phyloP scores from a whole-genome alignment of 2,113 vertebrate species.

The Gambusia holbrooki region DNA sequence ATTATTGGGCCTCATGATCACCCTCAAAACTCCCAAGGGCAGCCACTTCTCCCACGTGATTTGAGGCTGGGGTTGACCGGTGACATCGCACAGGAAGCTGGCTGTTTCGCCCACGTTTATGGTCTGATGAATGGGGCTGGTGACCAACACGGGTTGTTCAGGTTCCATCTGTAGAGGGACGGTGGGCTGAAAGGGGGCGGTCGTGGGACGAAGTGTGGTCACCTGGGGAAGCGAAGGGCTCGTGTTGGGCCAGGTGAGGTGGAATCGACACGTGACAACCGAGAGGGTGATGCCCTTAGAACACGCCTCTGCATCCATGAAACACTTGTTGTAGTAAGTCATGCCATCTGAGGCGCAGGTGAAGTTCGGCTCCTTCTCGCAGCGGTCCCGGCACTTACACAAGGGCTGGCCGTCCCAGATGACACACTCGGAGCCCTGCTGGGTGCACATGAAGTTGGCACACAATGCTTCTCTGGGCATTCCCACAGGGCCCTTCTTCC shows the following conservation, averaged over 20 bases:
- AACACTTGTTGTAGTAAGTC: conserved; percentile 98
- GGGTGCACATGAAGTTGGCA: conserved; percentile 90
- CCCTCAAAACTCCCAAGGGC: conserved; percentile 79
- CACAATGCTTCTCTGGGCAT: conserved; percentile 90
- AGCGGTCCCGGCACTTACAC: conserved; percentile 94
- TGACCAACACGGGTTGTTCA: conserved; percentile 79
- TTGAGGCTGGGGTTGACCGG: conserved; percentile 86
- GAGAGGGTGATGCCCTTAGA: conserved; percentile 90
- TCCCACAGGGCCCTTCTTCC: conserved; percentile 85
- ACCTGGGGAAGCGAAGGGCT: conserved; percentile 79
- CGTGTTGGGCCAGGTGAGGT: conserved; percentile 91
- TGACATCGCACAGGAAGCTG: conserved; percentile 92
- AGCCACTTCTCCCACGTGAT: conserved; percentile 94
- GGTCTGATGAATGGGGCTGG: conserved; percentile 81
- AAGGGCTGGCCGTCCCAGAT: conserved; percentile 95
- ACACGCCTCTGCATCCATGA: conserved; percentile 98
- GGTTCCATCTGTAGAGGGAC: conserved; percentile 65
- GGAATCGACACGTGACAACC: conserved; percentile 90
- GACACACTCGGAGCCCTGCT: conserved; percentile 95
- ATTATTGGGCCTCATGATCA: conserved; percentile 90
- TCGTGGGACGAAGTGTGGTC: conserved; percentile 78
- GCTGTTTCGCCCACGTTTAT: conserved; percentile 88
- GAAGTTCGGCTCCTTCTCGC: conserved; percentile 95
- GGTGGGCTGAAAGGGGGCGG: conserved; percentile 48
- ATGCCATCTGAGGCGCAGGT: conserved; percentile 96